phyloP scores from a whole-genome alignment of 2,888 invertebrate genomes.

The Melanophora roralis region DNA sequence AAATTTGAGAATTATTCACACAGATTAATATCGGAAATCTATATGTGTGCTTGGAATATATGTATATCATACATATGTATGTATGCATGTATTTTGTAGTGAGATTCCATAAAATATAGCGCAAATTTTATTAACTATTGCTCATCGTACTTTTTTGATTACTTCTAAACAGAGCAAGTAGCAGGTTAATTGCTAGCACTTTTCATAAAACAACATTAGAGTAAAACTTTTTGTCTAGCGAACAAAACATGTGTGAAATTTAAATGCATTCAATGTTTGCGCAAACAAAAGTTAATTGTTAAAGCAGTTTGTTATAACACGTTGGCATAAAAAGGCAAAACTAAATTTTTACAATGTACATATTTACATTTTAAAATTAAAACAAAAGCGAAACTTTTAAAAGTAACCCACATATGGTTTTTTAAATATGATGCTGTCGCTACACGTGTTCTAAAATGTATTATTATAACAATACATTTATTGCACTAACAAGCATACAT shows the following conservation, averaged over 20 bases:
- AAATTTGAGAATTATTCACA: too few relatives aligned
- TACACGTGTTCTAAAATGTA: slow-evolving; percentile 22
- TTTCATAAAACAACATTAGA: slow-evolving; percentile 4
- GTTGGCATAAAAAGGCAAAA: slow-evolving; percentile 36
- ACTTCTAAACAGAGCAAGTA: too few relatives aligned
- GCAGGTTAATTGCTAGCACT: slow-evolving; percentile 7
- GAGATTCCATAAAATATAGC: too few relatives aligned
- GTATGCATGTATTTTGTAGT: too few relatives aligned
- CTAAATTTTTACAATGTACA: background rate
- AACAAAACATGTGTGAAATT: background rate
- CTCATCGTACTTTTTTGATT: too few relatives aligned
- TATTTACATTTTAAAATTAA: background rate
- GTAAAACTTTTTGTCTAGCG: background rate
- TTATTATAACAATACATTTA: background rate
- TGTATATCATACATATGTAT: too few relatives aligned
- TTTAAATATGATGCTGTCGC: slow-evolving; percentile 34
- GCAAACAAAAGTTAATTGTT: slow-evolving; percentile 50
- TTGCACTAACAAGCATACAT: background rate
- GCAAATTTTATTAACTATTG: too few relatives aligned
- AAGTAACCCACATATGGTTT: slow-evolving; percentile 32
- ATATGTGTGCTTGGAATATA: too few relatives aligned
- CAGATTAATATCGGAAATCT: too few relatives aligned
- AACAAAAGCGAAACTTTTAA: slow-evolving; percentile 19
- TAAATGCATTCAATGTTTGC: slow-evolving; percentile 26
- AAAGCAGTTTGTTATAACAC: slow-evolving; percentile 20